Conservation (phyloP, 2,888 invertebrate genomes). For the Laothoe populi region DNA sequence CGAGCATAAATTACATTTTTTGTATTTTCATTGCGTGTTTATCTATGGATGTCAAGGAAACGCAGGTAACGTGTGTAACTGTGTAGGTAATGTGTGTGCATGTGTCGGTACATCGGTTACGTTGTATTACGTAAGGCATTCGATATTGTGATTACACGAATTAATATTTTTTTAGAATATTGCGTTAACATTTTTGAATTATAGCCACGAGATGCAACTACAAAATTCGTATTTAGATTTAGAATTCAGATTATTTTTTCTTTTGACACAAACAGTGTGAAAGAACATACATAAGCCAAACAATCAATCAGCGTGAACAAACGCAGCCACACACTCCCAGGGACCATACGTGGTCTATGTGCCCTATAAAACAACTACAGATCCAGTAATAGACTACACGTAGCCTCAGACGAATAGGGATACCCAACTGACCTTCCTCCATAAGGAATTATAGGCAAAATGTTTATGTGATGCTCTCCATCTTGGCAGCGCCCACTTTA, state of each 20-base stretch:
- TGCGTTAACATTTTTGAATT: conserved; percentile 1
- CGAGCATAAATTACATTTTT: conserved; percentile 6
- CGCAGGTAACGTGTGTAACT: not conserved
- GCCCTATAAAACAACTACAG: conserved; percentile 14
- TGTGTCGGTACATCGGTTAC: not conserved
- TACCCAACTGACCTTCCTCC: conserved; percentile 78
- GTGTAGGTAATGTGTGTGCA: not conserved
- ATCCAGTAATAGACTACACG: not conserved
- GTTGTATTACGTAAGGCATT: conserved; percentile 8
- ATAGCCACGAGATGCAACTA: conserved; percentile 4
- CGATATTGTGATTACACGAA: conserved; percentile 11
- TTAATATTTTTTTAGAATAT: not conserved
- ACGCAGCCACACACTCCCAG: conserved; percentile 9
- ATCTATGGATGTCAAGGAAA: not conserved
- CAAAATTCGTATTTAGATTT: not conserved
- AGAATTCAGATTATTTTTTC: conserved; percentile 2
- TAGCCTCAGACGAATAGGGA: conserved; percentile 26
- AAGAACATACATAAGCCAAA: conserved; percentile 10
- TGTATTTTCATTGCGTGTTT: not conserved
- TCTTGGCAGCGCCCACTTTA: conserved; percentile 81
- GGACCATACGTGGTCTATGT: conserved; percentile 4
- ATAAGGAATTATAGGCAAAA: conserved; percentile 71
- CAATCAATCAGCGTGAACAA: conserved; percentile 22
- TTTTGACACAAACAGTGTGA: conserved; percentile 4
- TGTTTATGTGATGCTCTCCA: conserved; percentile 82